Conservation (phyloP, 1,140 invertebrate species). For the Platyscapa corneri region DNA sequence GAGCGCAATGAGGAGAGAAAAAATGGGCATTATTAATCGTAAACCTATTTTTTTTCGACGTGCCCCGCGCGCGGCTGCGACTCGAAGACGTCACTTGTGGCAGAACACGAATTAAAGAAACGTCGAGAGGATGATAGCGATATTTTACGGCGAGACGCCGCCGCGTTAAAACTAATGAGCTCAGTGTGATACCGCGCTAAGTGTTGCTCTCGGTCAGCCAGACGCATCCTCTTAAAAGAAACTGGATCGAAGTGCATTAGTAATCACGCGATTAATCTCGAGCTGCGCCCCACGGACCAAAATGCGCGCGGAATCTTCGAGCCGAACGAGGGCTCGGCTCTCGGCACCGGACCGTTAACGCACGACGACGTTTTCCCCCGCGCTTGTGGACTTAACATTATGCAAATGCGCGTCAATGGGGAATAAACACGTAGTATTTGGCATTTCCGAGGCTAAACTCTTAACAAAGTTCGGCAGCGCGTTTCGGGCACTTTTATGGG, state of each 20-base stretch:
- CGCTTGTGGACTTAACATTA: not conserved
- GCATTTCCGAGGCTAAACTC: not conserved
- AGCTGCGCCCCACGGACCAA: not conserved
- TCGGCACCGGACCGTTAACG: too few species aligned
- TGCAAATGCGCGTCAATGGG: not conserved
- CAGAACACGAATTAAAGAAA: not conserved
- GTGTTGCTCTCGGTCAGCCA: slow-evolving; percentile 53
- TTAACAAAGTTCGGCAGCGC: not conserved
- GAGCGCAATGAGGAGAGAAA: not conserved
- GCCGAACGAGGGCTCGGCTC: too few species aligned
- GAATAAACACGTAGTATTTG: not conserved
- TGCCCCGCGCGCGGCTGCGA: not conserved
- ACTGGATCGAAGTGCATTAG: slow-evolving; percentile 65
- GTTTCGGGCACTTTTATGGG: not conserved
- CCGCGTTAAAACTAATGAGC: slow-evolving; percentile 59
- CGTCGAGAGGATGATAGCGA: not conserved
- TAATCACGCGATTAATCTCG: slow-evolving; percentile 61
- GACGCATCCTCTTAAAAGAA: slow-evolving; percentile 46
- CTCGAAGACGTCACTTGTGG: not conserved
- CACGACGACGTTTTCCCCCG: not conserved
- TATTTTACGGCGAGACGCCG: slow-evolving; percentile 31
- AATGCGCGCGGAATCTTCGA: too few species aligned
- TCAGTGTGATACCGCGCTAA: slow-evolving; percentile 56
- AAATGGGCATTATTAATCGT: not conserved
- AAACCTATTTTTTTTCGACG: slow-evolving; percentile 1